Evolutionary conservation across 2,113 vertebrate genomes (phyloP).

Genomic region (Pardalotus punctatus): DNA sequence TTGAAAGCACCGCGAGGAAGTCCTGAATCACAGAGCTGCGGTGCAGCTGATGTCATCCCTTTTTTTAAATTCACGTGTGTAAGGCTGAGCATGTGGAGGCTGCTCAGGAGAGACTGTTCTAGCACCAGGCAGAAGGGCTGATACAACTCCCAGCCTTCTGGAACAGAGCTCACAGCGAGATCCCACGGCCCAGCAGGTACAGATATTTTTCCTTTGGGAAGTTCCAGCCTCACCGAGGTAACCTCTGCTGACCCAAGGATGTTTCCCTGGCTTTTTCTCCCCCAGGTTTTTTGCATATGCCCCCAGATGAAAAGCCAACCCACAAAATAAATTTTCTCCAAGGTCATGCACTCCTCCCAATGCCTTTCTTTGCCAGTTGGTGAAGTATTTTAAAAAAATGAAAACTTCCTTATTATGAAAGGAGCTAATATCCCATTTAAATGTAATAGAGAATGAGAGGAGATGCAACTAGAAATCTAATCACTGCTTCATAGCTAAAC

Average conservation of each 20-base stretch:
- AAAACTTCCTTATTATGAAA: conserved; percentile 23
- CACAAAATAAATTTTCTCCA: background rate
- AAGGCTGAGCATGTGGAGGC: conserved; percentile 16
- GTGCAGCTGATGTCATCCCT: conserved; percentile 57
- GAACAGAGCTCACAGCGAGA: background rate
- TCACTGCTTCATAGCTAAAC: background rate
- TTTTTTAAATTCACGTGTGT: conserved; percentile 65
- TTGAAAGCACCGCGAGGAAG: conserved; percentile 12
- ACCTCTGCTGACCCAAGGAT: background rate
- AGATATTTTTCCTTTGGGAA: background rate
- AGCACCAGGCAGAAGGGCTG: conserved; percentile 35
- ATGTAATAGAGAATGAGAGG: background rate
- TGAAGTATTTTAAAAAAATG: background rate
- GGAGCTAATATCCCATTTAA: background rate
- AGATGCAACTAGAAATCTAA: conserved; percentile 1
- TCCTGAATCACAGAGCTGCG: conserved; percentile 8
- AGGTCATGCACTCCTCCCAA: background rate
- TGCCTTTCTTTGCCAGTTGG: background rate
- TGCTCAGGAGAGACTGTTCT: conserved; percentile 48
- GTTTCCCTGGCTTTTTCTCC: background rate
- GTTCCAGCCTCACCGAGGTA: background rate
- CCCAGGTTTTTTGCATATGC: background rate
- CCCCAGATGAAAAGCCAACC: background rate
- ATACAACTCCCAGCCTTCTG: conserved; percentile 19
- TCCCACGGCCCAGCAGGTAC: background rate